Evolutionary conservation across 2,888 invertebrate species (phyloP).

Genomic region (Liodrosophila aerea): DNA sequence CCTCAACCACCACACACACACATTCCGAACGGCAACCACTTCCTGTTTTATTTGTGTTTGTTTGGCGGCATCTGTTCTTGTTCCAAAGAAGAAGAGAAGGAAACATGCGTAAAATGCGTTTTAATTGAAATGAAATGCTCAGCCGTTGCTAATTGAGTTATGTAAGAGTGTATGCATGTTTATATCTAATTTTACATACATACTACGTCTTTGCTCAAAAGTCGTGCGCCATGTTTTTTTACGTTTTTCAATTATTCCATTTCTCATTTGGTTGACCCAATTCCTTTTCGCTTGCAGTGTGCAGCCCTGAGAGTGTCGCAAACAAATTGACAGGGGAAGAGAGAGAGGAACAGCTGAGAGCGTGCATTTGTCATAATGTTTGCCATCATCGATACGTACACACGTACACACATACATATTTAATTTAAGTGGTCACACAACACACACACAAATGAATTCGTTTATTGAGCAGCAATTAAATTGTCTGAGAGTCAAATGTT

Average conservation of each 20-base stretch:
- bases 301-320: constrained; percentile 11
- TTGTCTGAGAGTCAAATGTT: constrained; percentile 14
- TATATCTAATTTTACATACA: background rate
- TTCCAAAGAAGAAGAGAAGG: constrained; percentile 14
- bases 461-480: constrained; percentile 37
- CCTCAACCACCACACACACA: background rate
- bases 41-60: constrained; percentile 30
- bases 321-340: constrained; percentile 10
- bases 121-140: constrained; percentile 73
- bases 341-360: constrained; percentile 9
- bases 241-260: constrained; percentile 42
- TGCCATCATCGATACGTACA: constrained; percentile 47
- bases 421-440: constrained; percentile 28
- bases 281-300: constrained; percentile 28
- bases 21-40: constrained; percentile 2
- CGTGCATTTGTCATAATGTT: constrained; percentile 37
- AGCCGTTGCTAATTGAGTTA: constrained; percentile 72
- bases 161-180: constrained; percentile 3
- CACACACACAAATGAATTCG: constrained; percentile 1
- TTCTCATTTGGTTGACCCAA: constrained; percentile 60
- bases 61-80: constrained; percentile 62
- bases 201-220: constrained; percentile 21
- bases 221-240: constrained; percentile 42
- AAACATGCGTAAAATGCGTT: constrained; percentile 66
- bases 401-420: too few species aligned